A percentile compares a stretch with the other conserved stretches of the same genome.
Conservation (phyloP, 2,113 vertebrate genomes). For the Odontesthes bonariensis region DNA sequence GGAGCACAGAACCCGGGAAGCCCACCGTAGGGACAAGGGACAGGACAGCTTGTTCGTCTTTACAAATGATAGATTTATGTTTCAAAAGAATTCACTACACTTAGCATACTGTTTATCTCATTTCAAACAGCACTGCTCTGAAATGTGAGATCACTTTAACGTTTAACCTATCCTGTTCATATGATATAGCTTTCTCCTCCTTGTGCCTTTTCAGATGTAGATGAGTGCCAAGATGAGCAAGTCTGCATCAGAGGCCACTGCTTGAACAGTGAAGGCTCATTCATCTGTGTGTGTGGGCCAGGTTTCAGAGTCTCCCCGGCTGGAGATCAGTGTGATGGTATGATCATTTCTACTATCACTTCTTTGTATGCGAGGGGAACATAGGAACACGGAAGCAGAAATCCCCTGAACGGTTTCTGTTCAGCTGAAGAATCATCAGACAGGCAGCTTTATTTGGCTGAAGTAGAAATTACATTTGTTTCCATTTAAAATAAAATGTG, state of each 20-base stretch:
- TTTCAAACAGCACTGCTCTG: not conserved
- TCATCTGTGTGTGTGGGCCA: slow-evolving; percentile 88
- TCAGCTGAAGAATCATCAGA: no score
- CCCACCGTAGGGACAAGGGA: no score
- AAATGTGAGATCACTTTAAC: not conserved
- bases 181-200: not conserved
- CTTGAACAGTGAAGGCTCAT: slow-evolving; percentile 93
- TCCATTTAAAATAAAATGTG: no score
- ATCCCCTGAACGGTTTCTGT: no score
- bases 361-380: no score
- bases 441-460: no score
- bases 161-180: not conserved
- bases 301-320: slow-evolving; percentile 85
- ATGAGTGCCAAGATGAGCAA: slow-evolving; percentile 89
- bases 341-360: not conserved
- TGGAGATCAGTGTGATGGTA: slow-evolving; percentile 94
- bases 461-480: no score
- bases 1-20: no score
- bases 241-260: slow-evolving; percentile 90
- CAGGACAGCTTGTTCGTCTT: no score
- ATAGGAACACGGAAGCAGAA: no score
- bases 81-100: no score
- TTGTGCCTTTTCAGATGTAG: slow-evolving; percentile 84
- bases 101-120: not conserved
- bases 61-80: no score